phyloP scores from a whole-genome alignment of 2,797 vertebrate species.

The Enteromius mattozi region DNA sequence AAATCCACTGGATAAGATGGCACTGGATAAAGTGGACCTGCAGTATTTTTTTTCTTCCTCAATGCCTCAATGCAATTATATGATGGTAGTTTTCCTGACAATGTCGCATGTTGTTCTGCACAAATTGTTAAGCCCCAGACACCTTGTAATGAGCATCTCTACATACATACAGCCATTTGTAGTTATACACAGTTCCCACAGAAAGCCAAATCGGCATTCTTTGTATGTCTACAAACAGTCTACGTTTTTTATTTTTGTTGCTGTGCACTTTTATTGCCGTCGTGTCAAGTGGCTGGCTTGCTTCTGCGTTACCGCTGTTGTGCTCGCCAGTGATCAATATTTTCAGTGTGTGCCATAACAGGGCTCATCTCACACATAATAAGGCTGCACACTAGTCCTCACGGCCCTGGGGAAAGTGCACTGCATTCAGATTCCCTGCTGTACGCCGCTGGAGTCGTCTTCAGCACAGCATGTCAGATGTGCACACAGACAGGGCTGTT shows the following conservation, averaged over 20 bases:
- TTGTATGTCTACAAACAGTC: background rate
- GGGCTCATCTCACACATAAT: conserved; percentile 55
- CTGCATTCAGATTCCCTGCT: conserved; percentile 39
- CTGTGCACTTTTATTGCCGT: conserved; percentile 17
- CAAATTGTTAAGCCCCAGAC: background rate
- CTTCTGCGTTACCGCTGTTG: conserved; percentile 2
- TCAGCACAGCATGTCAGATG: conserved; percentile 34
- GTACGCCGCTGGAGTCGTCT: conserved; percentile 22
- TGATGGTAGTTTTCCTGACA: background rate
- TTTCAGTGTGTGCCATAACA: conserved; percentile 50
- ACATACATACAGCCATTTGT: background rate
- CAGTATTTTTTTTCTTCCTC: background rate
- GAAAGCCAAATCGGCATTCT: conserved; percentile 24
- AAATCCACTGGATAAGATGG: background rate
- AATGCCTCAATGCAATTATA: background rate
- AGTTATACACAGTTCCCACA: background rate
- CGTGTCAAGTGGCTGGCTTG: conserved; percentile 12
- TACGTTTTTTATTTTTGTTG: conserved; percentile 39
- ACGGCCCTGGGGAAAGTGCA: conserved; percentile 14
- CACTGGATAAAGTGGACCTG: background rate
- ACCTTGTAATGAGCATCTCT: conserved; percentile 5
- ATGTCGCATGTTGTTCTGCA: background rate
- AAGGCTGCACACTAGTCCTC: conserved; percentile 26
- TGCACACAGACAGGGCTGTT: conserved; percentile 22
- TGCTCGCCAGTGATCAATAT: conserved; percentile 51